Conservation (phyloP, 2,113 vertebrate species). For the Polyodon spathula region DNA sequence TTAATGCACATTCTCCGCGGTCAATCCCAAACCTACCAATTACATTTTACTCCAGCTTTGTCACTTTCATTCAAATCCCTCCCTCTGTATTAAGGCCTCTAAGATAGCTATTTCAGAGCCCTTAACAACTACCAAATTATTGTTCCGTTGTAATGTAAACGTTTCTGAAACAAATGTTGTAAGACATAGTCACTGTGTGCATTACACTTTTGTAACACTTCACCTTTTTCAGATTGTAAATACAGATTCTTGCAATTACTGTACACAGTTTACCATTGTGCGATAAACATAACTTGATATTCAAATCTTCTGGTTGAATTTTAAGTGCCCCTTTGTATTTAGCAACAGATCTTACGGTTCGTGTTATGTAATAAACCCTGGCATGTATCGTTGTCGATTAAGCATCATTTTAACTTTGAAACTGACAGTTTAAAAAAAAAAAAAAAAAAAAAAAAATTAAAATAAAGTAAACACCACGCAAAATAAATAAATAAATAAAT, state of each 20-base stretch:
- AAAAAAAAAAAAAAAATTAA: constrained; percentile 45
- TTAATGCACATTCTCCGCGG: neutral
- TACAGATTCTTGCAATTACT: too few species aligned
- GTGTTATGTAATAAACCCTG: constrained; percentile 13
- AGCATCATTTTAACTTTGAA: neutral
- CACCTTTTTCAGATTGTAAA: too few species aligned
- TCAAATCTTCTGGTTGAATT: constrained; percentile 5
- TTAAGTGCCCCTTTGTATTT: constrained; percentile 10
- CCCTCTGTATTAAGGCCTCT: constrained; percentile 15
- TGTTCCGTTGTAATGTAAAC: constrained; percentile 5
- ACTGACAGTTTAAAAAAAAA: constrained; percentile 7
- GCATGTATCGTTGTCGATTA: neutral
- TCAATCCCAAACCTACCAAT: constrained; percentile 2
- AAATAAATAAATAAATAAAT: constrained; percentile 14
- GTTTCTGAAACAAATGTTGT: constrained; percentile 17
- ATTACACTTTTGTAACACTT: constrained; percentile 8
- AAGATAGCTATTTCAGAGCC: constrained; percentile 7
- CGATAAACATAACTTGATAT: neutral
- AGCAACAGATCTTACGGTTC: constrained; percentile 4
- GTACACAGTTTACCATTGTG: too few species aligned
- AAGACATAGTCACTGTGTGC: constrained; percentile 14
- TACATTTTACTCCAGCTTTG: constrained; percentile 2
- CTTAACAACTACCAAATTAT: constrained; percentile 3
- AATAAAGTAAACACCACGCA: too few species aligned
- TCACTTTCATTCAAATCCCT: constrained; percentile 11